Conservation (phyloP, 2,113 vertebrate genomes). For the Galbula dea region DNA sequence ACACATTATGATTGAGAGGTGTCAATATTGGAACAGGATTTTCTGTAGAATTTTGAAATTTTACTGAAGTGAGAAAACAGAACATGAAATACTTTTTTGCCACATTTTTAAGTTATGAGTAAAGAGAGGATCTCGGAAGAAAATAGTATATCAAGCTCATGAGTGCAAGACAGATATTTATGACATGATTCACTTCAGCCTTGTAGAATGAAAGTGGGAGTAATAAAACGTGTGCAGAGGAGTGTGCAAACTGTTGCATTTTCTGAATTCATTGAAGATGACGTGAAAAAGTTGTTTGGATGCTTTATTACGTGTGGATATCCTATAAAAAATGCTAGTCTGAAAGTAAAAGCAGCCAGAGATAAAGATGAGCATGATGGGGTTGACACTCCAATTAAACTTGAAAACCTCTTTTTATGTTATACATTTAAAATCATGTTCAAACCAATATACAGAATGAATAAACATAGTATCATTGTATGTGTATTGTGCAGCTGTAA, state of each 20-base stretch:
- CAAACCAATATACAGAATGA: conserved; percentile 27
- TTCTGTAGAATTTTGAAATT: conserved; percentile 11
- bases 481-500: neutral
- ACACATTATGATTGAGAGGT: neutral
- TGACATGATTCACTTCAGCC: conserved; percentile 7
- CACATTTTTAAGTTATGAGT: conserved; percentile 38
- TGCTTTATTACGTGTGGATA: conserved; percentile 68
- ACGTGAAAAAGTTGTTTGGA: conserved; percentile 68
- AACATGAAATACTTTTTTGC: neutral
- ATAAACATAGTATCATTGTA: conserved; percentile 11
- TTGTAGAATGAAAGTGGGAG: conserved; percentile 49
- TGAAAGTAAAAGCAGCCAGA: conserved; percentile 27
- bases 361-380: conserved; percentile 43
- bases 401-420: conserved; percentile 60
- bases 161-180: conserved; percentile 56
- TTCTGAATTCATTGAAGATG: conserved; percentile 67
- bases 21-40: neutral
- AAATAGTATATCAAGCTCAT: conserved; percentile 33
- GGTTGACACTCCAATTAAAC: conserved; percentile 55
- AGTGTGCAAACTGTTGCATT: conserved; percentile 64
- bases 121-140: conserved; percentile 2
- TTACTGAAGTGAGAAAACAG: conserved; percentile 25
- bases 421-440: conserved; percentile 56
- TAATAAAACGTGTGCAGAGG: conserved; percentile 43
- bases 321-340: conserved; percentile 44